These are phyloP conservation scores for Sebastes fasciatus DNA, from an alignment of 2,113 vertebrate species.

Conservation along the genomic window DNA sequence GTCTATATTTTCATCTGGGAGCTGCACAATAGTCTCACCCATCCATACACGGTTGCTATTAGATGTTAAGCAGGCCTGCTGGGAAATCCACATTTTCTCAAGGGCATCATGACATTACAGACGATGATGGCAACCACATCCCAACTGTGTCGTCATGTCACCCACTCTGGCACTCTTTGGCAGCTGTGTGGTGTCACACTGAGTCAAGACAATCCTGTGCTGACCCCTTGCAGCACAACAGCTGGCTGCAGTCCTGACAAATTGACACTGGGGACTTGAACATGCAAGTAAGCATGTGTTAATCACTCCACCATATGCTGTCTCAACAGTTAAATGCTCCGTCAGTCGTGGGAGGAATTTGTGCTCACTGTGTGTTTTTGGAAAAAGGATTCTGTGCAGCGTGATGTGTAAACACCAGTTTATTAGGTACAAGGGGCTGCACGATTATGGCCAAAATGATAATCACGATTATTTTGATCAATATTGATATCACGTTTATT, in stretches of 20 bases:
- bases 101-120: conserved; percentile 27
- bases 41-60: not conserved
- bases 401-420: not conserved
- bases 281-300: conserved; percentile 45
- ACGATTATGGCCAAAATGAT: no score
- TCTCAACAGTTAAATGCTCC: conserved; percentile 6
- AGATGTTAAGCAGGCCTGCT: not conserved
- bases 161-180: conserved; percentile 1
- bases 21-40: not conserved
- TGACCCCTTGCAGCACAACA: conserved; percentile 57
- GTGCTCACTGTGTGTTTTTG: not conserved
- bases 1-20: not conserved
- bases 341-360: not conserved
- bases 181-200: conserved; percentile 60
- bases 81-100: conserved; percentile 22
- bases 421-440: not conserved
- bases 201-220: conserved; percentile 33
- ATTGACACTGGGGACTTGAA: conserved; percentile 45
- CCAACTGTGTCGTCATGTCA: conserved; percentile 9
- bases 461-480: no score
- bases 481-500: no score
- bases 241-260: conserved; percentile 58
- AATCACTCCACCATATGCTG: conserved; percentile 49
- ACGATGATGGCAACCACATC: conserved; percentile 22
- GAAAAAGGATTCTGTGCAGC: not conserved